These are phyloP conservation scores for Microcebus griseorufus DNA, from an alignment of 2,113 vertebrate genomes.

Conservation along the genomic window DNA sequence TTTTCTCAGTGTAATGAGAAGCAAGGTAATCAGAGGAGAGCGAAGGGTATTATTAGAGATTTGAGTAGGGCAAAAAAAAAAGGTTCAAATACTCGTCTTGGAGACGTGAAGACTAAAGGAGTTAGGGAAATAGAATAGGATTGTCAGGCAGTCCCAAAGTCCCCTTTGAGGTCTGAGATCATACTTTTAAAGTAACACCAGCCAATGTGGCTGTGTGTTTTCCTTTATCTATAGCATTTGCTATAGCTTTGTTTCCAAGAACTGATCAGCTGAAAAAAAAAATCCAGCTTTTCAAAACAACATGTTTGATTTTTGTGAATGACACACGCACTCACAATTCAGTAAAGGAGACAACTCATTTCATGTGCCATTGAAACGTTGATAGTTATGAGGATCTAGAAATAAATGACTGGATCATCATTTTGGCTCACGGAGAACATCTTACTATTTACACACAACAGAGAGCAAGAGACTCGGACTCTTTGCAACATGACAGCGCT, in stretches of 20 bases:
- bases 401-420: not conserved
- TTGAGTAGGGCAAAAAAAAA: not conserved
- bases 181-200: not conserved
- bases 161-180: not conserved
- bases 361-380: not conserved
- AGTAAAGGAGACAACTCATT: not conserved
- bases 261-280: not conserved
- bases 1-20: not conserved
- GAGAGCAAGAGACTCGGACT: not conserved
- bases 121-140: fast-evolving
- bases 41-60: not conserved
- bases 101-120: not conserved
- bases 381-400: not conserved
- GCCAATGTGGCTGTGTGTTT: not conserved
- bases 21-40: not conserved
- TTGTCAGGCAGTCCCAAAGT: not conserved
- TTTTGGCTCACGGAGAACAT: not conserved
- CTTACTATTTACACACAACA: too few species aligned
- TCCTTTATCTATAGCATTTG: not conserved
- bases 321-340: fast-evolving
- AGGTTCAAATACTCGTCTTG: not conserved
- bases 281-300: not conserved
- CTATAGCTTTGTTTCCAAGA: not conserved
- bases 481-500: fast-evolving
- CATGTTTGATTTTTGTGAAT: not conserved